These are phyloP conservation scores for Adelognathus sp. DNA, from an alignment of 2,888 invertebrate species.

Conservation along the genomic window DNA sequence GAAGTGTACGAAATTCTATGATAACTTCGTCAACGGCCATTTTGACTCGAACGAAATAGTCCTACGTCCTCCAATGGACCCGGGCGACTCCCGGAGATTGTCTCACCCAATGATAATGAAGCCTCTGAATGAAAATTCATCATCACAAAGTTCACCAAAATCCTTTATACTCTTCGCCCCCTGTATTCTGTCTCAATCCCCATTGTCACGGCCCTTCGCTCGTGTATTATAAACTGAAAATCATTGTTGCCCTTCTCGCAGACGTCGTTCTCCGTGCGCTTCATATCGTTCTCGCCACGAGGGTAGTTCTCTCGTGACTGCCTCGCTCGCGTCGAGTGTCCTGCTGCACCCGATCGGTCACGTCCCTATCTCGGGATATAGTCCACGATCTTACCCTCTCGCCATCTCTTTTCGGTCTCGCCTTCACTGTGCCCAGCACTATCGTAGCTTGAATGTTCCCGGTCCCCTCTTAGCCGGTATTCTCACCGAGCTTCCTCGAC, in stretches of 20 bases:
- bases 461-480: background rate
- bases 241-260: constrained; percentile 28
- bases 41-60: too few relatives aligned
- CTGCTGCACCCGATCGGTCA: constrained; percentile 41
- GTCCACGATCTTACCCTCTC: background rate
- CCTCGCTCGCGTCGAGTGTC: constrained; percentile 23
- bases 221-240: constrained; percentile 40
- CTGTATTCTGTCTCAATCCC: background rate
- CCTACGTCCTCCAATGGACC: too few relatives aligned
- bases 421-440: background rate
- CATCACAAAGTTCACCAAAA: too few relatives aligned
- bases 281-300: background rate
- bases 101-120: too few relatives aligned
- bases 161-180: background rate
- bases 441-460: background rate
- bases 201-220: background rate
- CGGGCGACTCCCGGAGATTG: too few relatives aligned
- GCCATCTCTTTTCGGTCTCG: background rate
- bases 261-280: background rate
- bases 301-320: background rate
- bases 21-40: too few relatives aligned
- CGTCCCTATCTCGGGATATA: constrained; percentile 25
- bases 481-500: background rate
- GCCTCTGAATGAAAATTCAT: too few relatives aligned
- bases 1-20: too few relatives aligned